These are phyloP conservation scores for Brachionus calyciflorus DNA, from an alignment of 1,140 invertebrate species.

Conservation along the genomic window DNA sequence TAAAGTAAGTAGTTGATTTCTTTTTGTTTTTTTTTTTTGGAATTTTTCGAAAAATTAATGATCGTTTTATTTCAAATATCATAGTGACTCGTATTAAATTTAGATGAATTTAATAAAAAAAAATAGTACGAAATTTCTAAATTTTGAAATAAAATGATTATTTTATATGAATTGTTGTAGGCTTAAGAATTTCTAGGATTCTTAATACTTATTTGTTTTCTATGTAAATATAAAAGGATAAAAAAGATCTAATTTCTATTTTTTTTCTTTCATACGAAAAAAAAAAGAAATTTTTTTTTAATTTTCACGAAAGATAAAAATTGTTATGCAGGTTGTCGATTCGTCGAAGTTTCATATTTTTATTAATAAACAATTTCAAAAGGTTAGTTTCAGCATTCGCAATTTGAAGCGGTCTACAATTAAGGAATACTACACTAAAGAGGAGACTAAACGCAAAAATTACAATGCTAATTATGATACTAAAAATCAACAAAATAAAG, in stretches of 20 bases:
- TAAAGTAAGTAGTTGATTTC: neutral
- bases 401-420: conserved; percentile 43
- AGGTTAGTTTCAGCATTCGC: conserved; percentile 38
- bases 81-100: no score
- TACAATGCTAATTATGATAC: neutral
- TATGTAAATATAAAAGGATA: no score
- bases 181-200: no score
- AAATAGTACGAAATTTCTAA: no score
- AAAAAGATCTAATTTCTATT: no score
- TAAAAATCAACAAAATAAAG: conserved; percentile 7
- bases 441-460: conserved; percentile 2
- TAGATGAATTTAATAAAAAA: no score
- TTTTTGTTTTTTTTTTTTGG: neutral
- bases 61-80: no score
- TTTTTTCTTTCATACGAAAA: neutral
- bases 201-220: no score
- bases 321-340: conserved; percentile 43
- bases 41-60: no score
- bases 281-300: neutral
- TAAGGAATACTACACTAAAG: conserved; percentile 43
- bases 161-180: no score
- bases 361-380: conserved; percentile 35
- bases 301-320: no score
- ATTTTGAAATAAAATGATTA: no score
- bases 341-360: conserved; percentile 24